A percentile compares a stretch with the other conserved stretches of the same genome.
phyloP scores from a whole-genome alignment of 2,113 vertebrate genomes.

The Platycercus adscitus region DNA sequence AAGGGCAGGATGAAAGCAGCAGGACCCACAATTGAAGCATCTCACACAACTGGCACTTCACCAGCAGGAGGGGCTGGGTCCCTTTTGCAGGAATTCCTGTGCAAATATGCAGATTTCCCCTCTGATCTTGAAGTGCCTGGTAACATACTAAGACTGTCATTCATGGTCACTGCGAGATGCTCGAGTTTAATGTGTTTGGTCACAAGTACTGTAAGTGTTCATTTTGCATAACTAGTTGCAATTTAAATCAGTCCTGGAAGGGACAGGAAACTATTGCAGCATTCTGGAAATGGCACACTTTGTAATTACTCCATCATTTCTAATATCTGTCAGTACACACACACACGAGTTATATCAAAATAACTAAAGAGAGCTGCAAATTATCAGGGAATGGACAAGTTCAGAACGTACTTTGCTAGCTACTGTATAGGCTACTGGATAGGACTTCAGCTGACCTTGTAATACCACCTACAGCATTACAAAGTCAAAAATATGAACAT shows the following conservation, averaged over 20 bases:
- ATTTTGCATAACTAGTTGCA: neutral
- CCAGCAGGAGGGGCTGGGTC: neutral
- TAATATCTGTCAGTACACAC: neutral
- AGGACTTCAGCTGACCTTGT: neutral
- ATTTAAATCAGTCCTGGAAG: neutral
- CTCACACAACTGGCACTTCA: neutral
- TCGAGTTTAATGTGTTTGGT: neutral
- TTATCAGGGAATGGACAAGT: neutral
- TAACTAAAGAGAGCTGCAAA: neutral
- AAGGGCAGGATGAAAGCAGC: neutral
- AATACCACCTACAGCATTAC: constrained; percentile 22
- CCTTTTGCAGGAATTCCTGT: neutral
- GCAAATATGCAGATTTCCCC: neutral
- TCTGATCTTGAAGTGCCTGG: neutral
- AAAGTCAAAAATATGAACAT: neutral
- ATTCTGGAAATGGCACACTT: neutral
- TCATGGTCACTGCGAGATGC: neutral
- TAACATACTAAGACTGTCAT: neutral
- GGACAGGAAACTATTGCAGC: neutral
- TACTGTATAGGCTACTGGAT: neutral
- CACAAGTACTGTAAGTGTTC: neutral
- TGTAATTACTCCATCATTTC: neutral
- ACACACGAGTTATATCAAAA: neutral
- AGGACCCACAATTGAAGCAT: neutral
- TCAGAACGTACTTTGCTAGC: neutral